Base-by-base conservation (phyloP, 2,797 vertebrate species). In the Thaleichthys pacificus region DNA sequence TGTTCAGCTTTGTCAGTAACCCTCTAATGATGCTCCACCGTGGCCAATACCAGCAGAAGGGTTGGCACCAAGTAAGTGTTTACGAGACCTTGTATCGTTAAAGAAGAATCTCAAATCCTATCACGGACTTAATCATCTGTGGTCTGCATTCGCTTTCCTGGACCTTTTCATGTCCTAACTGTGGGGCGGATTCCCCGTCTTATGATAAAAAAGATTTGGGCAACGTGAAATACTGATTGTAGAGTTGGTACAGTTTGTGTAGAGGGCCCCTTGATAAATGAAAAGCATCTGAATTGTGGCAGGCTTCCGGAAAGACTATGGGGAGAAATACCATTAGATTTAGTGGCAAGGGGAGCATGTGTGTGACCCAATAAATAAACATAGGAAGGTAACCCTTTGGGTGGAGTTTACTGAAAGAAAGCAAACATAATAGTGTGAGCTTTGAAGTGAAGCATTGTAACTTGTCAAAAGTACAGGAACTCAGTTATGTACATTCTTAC, bases 261-360 rank as follows among this genome's bases (percentile, higher is more conserved):
- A 79, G 82, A 80, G 49, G 66, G 61, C 57, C 65, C 65, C 76
- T 87, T 95, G 93, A 95, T 93, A 88, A 94, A 96, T 95, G 90
- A 94, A 93, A 93, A 90, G 86, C 84, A 90, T 66, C 88, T 88
- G 80, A 71, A 81, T 84, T 82, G 88, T 93, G 93, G 92, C 92
- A 91, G 87, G 77, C 65, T 60, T 87, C 90, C 90, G 91, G 85
- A 70, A 86, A 84, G 77, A 92, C 92, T 82, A 78, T 84, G 70
- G 74, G 76, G 71, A 74, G 80, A 92, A 92, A 92, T 80, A 84
- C 76, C 69, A 82, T 88, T 91, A 87, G 84, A 84, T 87, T 87
- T 82, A 77, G 82, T 75, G 70, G 81, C 26, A 86, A 73, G 82
- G 83, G 72, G 71, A 82, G 73, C 73, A 81, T 60, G 82, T 66